Percentiles rank a stretch among this genome's conserved stretches.
These are phyloP conservation scores for Cephus nigrinus DNA, from an alignment of 2,888 invertebrate genomes.

Conservation along the genomic window DNA sequence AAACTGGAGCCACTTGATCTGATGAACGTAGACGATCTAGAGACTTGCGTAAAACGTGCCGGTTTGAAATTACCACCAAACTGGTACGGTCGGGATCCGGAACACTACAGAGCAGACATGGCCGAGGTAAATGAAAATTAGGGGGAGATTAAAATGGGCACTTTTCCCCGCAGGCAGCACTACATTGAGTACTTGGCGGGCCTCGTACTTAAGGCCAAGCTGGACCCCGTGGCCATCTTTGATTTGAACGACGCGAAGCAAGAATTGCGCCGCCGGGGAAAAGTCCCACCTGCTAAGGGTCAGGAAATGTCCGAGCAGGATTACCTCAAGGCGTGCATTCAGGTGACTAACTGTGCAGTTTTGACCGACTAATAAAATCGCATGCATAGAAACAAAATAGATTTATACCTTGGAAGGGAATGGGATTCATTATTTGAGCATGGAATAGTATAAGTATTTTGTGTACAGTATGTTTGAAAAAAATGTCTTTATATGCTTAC, in stretches of 20 bases:
- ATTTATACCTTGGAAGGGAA: too few species aligned
- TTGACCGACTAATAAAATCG: neutral
- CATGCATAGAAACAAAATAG: neutral
- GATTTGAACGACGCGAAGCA: slow-evolving; percentile 88
- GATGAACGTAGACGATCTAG: slow-evolving; percentile 83
- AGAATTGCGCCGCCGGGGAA: slow-evolving; percentile 86
- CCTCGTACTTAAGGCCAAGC: slow-evolving; percentile 81
- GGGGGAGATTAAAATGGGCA: slow-evolving; percentile 47
- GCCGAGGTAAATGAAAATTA: slow-evolving; percentile 65
- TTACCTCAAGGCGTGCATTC: slow-evolving; percentile 85
- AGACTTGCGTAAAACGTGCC: slow-evolving; percentile 81
- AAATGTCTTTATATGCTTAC: slow-evolving; percentile 60
- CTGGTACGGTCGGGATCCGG: slow-evolving; percentile 75
- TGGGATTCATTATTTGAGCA: too few species aligned
- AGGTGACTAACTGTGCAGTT: slow-evolving; percentile 72
- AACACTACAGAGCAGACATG: slow-evolving; percentile 67
- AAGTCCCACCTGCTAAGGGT: slow-evolving; percentile 84
- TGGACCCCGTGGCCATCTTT: slow-evolving; percentile 92
- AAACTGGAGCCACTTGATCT: slow-evolving; percentile 82
- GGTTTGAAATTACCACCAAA: slow-evolving; percentile 80
- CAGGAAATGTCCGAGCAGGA: slow-evolving; percentile 86
- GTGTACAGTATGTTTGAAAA: slow-evolving; percentile 3
- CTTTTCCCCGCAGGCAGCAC: slow-evolving; percentile 80
- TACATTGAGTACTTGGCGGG: slow-evolving; percentile 96
- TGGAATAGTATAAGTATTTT: slow-evolving; percentile 7